Evolutionary conservation across 1,140 invertebrate genomes (phyloP).

Genomic region (Drosophila kohkoa): DNA sequence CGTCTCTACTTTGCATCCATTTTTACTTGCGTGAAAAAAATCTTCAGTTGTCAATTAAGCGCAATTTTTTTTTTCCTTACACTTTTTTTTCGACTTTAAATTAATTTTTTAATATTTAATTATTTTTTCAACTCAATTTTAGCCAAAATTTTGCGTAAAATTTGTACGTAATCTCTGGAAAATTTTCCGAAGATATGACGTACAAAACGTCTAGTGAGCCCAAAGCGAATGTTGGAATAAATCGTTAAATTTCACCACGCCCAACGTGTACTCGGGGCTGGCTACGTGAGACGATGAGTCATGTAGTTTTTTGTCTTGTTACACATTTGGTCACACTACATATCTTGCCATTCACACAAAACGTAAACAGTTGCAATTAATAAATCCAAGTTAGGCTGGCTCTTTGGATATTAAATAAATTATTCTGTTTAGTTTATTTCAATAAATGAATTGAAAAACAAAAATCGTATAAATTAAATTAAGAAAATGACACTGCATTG

Average conservation of each 20-base stretch:
- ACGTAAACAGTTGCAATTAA: not conserved
- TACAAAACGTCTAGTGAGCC: constrained; percentile 41
- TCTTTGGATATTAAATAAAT: not conserved
- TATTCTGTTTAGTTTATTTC: not conserved
- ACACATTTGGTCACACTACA: constrained; percentile 46
- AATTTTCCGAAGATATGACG: constrained; percentile 76
- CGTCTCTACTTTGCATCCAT: constrained; percentile 73
- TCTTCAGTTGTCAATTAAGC: constrained; percentile 41
- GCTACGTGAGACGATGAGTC: constrained; percentile 16
- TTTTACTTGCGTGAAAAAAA: constrained; percentile 68
- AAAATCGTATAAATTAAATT: not conserved
- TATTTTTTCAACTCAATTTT: constrained; percentile 39
- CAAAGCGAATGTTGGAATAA: constrained; percentile 61
- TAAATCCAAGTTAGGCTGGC: not conserved
- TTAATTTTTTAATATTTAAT: constrained; percentile 7
- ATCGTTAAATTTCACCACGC: constrained; percentile 57
- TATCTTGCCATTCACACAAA: constrained; percentile 3
- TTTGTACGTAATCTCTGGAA: constrained; percentile 75
- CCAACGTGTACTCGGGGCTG: constrained; percentile 32
- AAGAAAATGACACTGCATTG: not conserved
- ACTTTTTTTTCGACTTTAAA: constrained; percentile 26
- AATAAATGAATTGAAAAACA: not conserved
- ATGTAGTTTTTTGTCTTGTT: constrained; percentile 4
- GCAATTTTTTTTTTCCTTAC: constrained; percentile 46
- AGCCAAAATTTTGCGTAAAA: constrained; percentile 62